Evolutionary conservation across 2,797 vertebrate genomes (phyloP).

Genomic region (Sandelia bainsii): DNA sequence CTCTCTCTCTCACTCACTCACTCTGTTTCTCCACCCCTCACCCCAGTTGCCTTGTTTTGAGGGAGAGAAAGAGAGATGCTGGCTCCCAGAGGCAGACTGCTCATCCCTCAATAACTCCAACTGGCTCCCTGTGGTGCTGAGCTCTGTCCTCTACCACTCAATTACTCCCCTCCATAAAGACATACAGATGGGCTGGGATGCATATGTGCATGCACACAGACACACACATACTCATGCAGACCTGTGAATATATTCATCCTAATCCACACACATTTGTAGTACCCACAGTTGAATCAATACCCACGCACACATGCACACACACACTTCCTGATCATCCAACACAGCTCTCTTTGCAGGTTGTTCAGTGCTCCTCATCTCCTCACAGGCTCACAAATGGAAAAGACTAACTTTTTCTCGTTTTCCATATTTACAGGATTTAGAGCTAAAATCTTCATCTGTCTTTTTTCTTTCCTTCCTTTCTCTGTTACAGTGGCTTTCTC

Average conservation of each 20-base stretch:
- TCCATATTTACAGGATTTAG: conserved; percentile 31
- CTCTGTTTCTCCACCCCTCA: conserved; percentile 32
- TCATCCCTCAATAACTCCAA: conserved; percentile 80
- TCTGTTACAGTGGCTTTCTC: conserved; percentile 10
- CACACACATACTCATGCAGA: background rate
- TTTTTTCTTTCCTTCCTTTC: background rate
- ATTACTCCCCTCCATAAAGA: conserved; percentile 78
- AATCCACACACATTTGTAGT: conserved; percentile 32
- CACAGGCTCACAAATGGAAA: conserved; percentile 16
- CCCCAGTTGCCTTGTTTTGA: conserved; percentile 60
- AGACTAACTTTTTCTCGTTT: conserved; percentile 35
- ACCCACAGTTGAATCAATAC: conserved; percentile 22
- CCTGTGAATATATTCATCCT: conserved; percentile 17
- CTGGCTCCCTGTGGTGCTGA: conserved; percentile 75
- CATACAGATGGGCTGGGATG: conserved; percentile 71
- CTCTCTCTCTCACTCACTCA: conserved; percentile 21
- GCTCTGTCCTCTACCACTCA: conserved; percentile 80
- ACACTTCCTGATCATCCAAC: conserved; percentile 24
- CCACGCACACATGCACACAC: conserved; percentile 15
- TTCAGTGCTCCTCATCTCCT: conserved; percentile 18
- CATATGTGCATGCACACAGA: conserved; percentile 29
- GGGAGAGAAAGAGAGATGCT: conserved; percentile 38
- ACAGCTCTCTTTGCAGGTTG: conserved; percentile 23
- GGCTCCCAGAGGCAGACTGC: conserved; percentile 74
- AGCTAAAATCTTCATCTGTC: background rate